Evolutionary conservation across 2,797 vertebrate species (phyloP), one percentile per base, ranked within the genome.

Genomic region (Cyclopterus lumpus): DNA sequence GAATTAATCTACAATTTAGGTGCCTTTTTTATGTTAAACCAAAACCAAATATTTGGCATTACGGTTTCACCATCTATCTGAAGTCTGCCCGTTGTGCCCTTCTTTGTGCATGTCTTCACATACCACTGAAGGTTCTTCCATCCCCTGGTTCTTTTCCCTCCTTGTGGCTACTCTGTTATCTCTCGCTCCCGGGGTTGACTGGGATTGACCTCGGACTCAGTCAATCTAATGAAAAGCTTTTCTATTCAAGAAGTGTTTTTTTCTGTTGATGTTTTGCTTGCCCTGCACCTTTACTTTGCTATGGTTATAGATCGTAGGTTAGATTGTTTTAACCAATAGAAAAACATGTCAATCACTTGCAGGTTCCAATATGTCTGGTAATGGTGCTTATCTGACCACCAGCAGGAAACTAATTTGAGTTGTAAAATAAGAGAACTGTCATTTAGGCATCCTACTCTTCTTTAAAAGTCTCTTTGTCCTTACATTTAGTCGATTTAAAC

Each of bases 91-190:
- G 36, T 20, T 38, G 5, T 38, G 20, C n/a, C 42, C 46, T 49
- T 46, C 34, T 57, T 4, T 28, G n/a, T 75, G 60, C 30, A 42
- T 18, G 38, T 65, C 14, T 40, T 63, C 51, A 65, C 40, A 51
- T 5, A 66, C 55, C 53, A 38, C 42, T 24, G 15, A 54, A 66
- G 64, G 48, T 68, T 48, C 71, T 11, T 70, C 38, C 51, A 30
- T 65, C 54, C 61, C 16, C 40, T 48, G 11, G 65, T 59, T 57
- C 46, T 44, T n/a, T 62, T 36, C 5, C 53, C 36, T 77, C 26
- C 61, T 48, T 67, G 18, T 60, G 42, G 62, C 76, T 65, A 60
- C 60, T 53, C 54, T 73, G 75, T 84, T 84, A 84, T 82, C 77
- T 74, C 49, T 0, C 3, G 59, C 71, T 80, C 46, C 20, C 62